A percentile compares a stretch with the other conserved stretches of the same genome.
Conservation (phyloP, 2,113 vertebrate species). For the Cephalopholis sonnerati region DNA sequence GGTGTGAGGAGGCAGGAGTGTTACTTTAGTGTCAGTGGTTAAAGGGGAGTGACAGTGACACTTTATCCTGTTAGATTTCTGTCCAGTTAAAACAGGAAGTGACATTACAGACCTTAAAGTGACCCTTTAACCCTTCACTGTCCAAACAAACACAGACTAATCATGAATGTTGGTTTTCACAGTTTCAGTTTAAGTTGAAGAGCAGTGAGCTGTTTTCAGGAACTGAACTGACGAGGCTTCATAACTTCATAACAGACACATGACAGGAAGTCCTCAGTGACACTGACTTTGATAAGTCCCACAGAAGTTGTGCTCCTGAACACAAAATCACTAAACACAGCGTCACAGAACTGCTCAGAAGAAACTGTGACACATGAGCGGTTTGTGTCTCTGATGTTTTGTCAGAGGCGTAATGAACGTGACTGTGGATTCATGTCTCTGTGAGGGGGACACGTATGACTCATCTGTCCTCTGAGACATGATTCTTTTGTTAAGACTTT, state of each 20-base stretch:
- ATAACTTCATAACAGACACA: neutral
- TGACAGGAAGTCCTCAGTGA: conserved; percentile 1
- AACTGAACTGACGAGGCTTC: neutral
- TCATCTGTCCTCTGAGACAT: conserved; percentile 44
- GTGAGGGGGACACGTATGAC: conserved; percentile 9
- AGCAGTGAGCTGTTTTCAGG: conserved; percentile 15
- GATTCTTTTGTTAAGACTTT: conserved; percentile 40
- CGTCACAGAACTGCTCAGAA: conserved; percentile 37
- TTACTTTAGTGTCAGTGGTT: neutral
- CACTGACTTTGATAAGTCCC: conserved; percentile 50
- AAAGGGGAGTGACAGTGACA: neutral
- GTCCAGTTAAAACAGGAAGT: neutral
- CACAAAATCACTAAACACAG: conserved; percentile 35
- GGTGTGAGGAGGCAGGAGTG: neutral
- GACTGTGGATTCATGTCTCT: conserved; percentile 44
- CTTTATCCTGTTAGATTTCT: neutral
- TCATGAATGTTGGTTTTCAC: conserved; percentile 1
- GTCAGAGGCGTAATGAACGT: conserved; percentile 27
- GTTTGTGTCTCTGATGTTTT: conserved; percentile 55
- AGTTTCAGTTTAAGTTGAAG: neutral
- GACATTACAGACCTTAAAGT: neutral
- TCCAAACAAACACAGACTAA: neutral
- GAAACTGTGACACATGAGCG: conserved; percentile 14
- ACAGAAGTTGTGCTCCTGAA: conserved; percentile 17
- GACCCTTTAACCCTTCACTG: neutral